Conservation (phyloP, 2,797 vertebrate genomes). For the Xerus rutilus region DNA sequence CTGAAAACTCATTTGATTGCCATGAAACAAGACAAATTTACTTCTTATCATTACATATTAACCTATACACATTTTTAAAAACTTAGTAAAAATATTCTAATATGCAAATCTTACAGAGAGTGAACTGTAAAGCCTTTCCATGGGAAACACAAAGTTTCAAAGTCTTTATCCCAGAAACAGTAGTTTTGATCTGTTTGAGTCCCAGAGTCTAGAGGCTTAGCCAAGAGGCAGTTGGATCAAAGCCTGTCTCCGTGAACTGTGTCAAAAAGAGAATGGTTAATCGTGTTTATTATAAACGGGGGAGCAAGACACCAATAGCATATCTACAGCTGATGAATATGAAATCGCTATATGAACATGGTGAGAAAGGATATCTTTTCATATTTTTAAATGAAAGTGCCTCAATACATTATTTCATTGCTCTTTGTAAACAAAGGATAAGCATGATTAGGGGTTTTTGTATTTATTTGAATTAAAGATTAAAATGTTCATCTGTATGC, state of each 20-base stretch:
- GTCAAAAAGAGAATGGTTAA: conserved; percentile 80
- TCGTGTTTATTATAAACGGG: conserved; percentile 70
- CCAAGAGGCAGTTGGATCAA: conserved; percentile 80
- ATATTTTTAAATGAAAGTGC: not conserved
- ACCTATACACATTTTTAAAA: not conserved
- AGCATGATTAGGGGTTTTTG: not conserved
- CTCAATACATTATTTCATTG: not conserved
- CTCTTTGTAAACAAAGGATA: conserved; percentile 15
- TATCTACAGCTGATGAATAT: conserved; percentile 28
- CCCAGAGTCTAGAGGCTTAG: conserved; percentile 68
- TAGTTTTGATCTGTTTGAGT: conserved; percentile 79
- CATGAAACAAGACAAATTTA: not conserved
- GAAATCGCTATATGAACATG: not conserved
- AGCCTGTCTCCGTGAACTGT: conserved; percentile 53
- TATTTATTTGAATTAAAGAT: conserved; percentile 1
- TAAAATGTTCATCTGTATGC: not conserved
- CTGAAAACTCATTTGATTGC: not conserved
- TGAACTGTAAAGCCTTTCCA: conserved; percentile 23
- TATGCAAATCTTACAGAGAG: not conserved
- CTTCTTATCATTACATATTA: not conserved
- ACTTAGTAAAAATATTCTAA: not conserved
- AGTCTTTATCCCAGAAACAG: conserved; percentile 70
- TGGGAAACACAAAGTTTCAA: conserved; percentile 59
- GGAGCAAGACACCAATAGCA: conserved; percentile 3
- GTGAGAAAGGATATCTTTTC: not conserved